Evolutionary conservation across 2,888 invertebrate species (phyloP).

Genomic region (Caenorhabditis wallacei): DNA sequence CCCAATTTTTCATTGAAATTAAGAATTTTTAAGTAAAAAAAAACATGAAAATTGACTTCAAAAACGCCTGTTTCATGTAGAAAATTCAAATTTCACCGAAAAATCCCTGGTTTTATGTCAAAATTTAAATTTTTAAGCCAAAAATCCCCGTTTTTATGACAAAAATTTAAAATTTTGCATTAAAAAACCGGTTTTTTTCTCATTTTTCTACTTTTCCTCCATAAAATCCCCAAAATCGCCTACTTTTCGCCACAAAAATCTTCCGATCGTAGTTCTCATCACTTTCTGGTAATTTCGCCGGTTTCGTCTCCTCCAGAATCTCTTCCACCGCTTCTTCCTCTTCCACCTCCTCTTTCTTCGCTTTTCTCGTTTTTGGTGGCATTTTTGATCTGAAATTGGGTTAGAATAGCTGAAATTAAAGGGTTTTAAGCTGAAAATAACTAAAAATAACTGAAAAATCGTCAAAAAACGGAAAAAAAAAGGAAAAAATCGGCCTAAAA

Average conservation of each 20-base stretch:
- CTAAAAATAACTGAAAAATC: slow-evolving; percentile 4
- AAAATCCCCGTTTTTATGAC: neutral
- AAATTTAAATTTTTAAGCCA: neutral
- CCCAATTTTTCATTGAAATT: too few species aligned
- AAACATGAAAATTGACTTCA: too few species aligned
- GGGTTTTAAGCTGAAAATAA: neutral
- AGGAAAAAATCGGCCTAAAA: neutral
- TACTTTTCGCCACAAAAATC: slow-evolving; percentile 65
- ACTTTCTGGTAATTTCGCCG: slow-evolving; percentile 48
- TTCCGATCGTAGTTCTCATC: slow-evolving; percentile 55
- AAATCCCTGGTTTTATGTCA: neutral
- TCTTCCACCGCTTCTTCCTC: slow-evolving; percentile 25
- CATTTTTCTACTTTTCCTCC: neutral
- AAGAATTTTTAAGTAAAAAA: too few species aligned
- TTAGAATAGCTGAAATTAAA: too few species aligned
- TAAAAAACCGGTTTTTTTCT: neutral
- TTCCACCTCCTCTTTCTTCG: slow-evolving; percentile 54
- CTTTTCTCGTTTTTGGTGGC: slow-evolving; percentile 52
- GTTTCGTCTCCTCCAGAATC: slow-evolving; percentile 45
- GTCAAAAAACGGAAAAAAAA: slow-evolving; percentile 22
- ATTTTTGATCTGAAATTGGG: slow-evolving; percentile 34
- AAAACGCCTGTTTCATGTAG: too few species aligned
- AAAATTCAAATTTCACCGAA: neutral
- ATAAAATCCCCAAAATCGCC: neutral
- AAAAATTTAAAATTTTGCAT: too few species aligned